These are phyloP conservation scores for Hemaris fuciformis DNA, from an alignment of 2,888 invertebrate genomes.

Conservation along the genomic window DNA sequence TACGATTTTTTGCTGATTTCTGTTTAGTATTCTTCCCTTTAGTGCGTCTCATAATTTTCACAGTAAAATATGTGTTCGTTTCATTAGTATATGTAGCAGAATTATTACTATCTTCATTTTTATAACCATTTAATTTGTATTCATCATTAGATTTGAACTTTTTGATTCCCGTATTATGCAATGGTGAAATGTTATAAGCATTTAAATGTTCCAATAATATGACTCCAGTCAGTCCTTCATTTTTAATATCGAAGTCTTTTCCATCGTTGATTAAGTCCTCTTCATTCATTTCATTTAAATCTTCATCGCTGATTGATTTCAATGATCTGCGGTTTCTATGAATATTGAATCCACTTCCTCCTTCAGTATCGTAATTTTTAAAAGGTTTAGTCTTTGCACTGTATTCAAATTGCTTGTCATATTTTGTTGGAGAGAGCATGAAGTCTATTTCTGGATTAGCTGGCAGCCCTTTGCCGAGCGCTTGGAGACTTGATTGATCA, in stretches of 20 bases:
- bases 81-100: too few species aligned
- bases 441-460: not conserved
- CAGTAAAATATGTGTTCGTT: too few species aligned
- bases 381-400: not conserved
- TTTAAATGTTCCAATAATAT: not conserved
- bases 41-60: too few species aligned
- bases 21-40: too few species aligned
- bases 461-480: not conserved
- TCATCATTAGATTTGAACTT: not conserved
- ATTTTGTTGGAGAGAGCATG: not conserved
- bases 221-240: not conserved
- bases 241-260: not conserved
- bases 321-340: slow-evolving; percentile 26
- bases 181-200: not conserved
- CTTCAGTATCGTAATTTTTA: not conserved
- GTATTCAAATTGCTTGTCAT: not conserved
- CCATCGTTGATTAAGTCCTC: not conserved
- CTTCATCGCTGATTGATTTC: slow-evolving; percentile 22
- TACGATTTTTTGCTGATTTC: too few species aligned
- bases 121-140: not conserved
- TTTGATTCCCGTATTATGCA: not conserved
- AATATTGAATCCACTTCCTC: not conserved
- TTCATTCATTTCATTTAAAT: slow-evolving; percentile 3
- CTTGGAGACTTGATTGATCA: not conserved
- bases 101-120: not conserved